A percentile compares a stretch with the other conserved stretches of the same genome.
Evolutionary conservation across 2,797 vertebrate genomes (phyloP).

Genomic region (Rhinella marina): DNA sequence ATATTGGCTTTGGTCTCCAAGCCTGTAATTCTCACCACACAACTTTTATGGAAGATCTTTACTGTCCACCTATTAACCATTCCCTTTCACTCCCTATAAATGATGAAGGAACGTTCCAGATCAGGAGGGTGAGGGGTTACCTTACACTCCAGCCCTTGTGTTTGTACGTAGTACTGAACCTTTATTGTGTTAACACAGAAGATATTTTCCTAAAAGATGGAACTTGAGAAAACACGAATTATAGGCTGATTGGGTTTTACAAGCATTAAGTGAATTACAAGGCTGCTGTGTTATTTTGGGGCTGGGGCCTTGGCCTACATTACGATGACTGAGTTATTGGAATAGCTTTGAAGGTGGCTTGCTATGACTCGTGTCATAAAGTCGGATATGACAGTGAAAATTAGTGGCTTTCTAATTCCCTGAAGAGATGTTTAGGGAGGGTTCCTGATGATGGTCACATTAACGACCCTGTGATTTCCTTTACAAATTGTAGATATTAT

Average conservation of each 20-base stretch:
- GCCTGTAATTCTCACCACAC: neutral
- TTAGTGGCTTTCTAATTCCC: neutral
- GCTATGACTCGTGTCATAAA: constrained; percentile 9
- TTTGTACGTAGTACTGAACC: neutral
- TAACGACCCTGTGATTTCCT: neutral
- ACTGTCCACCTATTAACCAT: neutral
- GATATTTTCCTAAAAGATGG: neutral
- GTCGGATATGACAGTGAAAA: neutral
- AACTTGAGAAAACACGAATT: neutral
- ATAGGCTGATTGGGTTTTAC: neutral
- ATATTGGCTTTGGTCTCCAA: neutral
- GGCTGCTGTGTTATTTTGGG: neutral
- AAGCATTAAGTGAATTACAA: constrained; percentile 1
- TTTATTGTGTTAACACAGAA: neutral
- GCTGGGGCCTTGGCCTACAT: neutral
- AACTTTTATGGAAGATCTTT: neutral
- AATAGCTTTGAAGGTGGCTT: constrained; percentile 36
- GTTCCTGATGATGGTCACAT: too few relatives aligned
- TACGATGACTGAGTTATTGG: neutral
- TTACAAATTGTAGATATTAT: neutral
- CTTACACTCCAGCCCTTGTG: too few relatives aligned
- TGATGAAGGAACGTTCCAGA: neutral
- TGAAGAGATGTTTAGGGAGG: neutral
- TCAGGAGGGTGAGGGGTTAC: neutral
- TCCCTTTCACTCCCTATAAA: neutral